Conservation (phyloP, 2,113 vertebrate genomes). For the Dipodomys ordii region DNA sequence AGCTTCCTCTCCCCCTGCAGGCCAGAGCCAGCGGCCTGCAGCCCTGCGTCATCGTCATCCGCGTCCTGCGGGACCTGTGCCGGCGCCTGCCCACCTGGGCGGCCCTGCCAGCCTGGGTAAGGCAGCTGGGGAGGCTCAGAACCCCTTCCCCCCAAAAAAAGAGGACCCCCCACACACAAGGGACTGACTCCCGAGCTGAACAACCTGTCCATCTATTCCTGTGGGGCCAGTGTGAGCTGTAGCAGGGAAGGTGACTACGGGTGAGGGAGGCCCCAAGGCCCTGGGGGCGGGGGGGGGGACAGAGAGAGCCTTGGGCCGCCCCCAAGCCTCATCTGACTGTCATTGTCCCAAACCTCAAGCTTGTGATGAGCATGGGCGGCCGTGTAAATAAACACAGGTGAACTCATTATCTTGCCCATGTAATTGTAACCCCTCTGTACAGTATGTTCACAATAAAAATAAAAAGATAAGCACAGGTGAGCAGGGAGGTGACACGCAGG, state of each 20-base stretch:
- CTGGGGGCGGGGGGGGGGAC: too few species aligned
- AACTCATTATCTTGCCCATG: too few species aligned
- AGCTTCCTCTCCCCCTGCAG: slow-evolving; percentile 72
- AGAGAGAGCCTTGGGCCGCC: not conserved
- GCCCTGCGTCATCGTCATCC: slow-evolving; percentile 91
- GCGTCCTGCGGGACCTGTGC: slow-evolving; percentile 90
- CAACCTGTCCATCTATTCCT: rapidly evolving
- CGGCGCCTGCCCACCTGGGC: slow-evolving; percentile 90
- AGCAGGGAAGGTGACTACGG: not conserved
- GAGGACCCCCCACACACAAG: too few species aligned
- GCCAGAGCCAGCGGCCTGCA: slow-evolving; percentile 91
- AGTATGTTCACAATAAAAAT: too few species aligned
- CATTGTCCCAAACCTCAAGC: not conserved
- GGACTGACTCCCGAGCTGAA: rapidly evolving
- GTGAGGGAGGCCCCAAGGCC: rapidly evolving
- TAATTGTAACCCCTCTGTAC: too few species aligned
- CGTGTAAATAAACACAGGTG: not conserved
- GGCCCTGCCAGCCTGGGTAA: slow-evolving; percentile 90
- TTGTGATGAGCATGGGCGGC: rapidly evolving
- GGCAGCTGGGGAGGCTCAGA: not conserved
- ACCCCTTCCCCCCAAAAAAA: too few species aligned
- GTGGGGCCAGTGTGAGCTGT: rapidly evolving
- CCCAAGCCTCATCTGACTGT: not conserved
- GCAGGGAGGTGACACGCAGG: rapidly evolving
- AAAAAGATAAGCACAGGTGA: not conserved